These are phyloP conservation scores for Drosophila paramelanica DNA, from an alignment of 2,888 invertebrate genomes.

Conservation along the genomic window DNA sequence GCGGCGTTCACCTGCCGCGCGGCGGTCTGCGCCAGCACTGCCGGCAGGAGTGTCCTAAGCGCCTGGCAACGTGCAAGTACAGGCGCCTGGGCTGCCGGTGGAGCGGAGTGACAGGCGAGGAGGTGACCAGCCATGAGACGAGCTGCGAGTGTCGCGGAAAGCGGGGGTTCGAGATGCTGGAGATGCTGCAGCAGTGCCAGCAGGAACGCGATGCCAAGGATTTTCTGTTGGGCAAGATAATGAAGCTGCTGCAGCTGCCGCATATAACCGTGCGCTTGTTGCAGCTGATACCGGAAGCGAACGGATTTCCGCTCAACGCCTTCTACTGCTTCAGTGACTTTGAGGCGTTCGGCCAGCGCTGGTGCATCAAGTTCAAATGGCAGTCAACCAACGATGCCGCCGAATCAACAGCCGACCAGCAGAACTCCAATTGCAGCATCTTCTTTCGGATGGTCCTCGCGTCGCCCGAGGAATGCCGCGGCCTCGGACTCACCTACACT, in stretches of 20 bases:
- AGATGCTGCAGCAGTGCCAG: conserved; percentile 1
- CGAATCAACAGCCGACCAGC: background rate
- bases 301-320: conserved; percentile 11
- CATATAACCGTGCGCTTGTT: conserved; percentile 28
- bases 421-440: background rate
- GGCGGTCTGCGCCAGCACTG: conserved; percentile 8
- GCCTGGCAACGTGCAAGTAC: conserved; percentile 31
- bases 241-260: conserved; percentile 24
- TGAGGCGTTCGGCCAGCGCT: conserved; percentile 15
- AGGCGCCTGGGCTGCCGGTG: conserved; percentile 48
- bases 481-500: conserved; percentile 32
- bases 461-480: fast-evolving
- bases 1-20: conserved; percentile 20
- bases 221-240: background rate
- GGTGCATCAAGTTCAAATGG: conserved; percentile 40
- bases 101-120: conserved; percentile 10
- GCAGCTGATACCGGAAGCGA: conserved; percentile 13
- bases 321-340: conserved; percentile 1
- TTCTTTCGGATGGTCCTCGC: conserved; percentile 27
- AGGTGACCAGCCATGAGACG: background rate
- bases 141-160: conserved; percentile 22
- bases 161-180: conserved; percentile 29
- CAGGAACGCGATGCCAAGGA: background rate
- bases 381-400: background rate
- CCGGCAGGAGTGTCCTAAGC: background rate